Base-by-base conservation (phyloP, 2,113 vertebrate genomes). In the Orthochromis malagaraziensis region DNA sequence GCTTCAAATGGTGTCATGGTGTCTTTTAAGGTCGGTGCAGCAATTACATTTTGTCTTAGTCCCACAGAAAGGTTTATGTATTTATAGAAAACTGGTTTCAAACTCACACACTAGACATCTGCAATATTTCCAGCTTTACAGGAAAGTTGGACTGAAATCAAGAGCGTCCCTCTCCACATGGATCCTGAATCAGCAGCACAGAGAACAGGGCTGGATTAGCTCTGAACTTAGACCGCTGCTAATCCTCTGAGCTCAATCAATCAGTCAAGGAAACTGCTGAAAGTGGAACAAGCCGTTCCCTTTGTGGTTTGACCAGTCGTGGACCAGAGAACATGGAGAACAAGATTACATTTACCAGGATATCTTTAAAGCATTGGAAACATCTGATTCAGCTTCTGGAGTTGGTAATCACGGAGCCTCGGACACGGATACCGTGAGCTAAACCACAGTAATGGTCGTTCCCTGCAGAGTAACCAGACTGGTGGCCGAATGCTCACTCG, bases 171-270 rank as follows among this genome's bases (percentile, higher is more conserved):
- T 17, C 38, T 38, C n/a, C 12, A 42, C 38, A 24, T 24, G 35
- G 54, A 53, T 7, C 8, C 82, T 84, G 65, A 90, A 31, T 75
- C 84, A 87, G 84, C 58, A 58, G 68, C 6, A n/a, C 19, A 7
- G 81, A 40, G 31, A 75, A 21, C 57, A 5, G 49, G 35, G 58
- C 55, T 26, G 88, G 92, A 92, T 93, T 93, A 94, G 14, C 63
- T 89, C 88, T 84, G 81, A 85, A 84, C 63, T 82, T 81, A 91
- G 90, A 58, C 2, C 2, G 7, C 55, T 21, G 73, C 60, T 94
- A 95, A 95, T 94, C 92, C 91, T 51, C 33, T 81, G 84, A 88
- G 81, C 75, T 84, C 33, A 65, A 38, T 65, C 60, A 84, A 21
- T 86, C 80, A 21, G 38, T 81, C 11, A 49, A 51, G 35, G 51